A percentile compares a stretch with the other conserved stretches of the same genome.
These are phyloP conservation scores for Mustela nigripes DNA, from an alignment of 2,113 vertebrate species.

Conservation along the genomic window DNA sequence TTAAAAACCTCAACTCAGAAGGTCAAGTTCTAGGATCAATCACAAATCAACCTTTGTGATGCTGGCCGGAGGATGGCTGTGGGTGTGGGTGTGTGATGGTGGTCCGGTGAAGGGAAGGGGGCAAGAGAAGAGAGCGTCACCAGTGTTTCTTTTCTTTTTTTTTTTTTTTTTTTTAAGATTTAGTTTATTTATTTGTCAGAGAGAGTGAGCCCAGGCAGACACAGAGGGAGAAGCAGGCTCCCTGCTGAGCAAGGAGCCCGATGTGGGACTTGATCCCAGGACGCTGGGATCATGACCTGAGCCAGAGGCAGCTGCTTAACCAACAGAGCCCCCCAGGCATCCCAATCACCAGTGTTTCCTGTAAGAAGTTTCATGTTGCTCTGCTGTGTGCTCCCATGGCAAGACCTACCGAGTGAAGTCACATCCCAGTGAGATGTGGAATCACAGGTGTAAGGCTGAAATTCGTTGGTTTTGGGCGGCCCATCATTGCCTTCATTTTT, in stretches of 20 bases:
- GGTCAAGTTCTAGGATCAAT: neutral
- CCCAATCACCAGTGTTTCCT: too few species aligned
- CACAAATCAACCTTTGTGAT: neutral
- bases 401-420: neutral
- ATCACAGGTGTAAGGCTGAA: fast-evolving
- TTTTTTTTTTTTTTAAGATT: too few species aligned
- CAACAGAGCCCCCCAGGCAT: too few species aligned
- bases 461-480: neutral
- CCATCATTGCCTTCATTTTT: neutral
- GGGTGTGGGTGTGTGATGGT: too few species aligned
- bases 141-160: neutral
- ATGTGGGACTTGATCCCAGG: too few species aligned
- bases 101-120: neutral
- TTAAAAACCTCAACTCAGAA: neutral
- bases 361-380: neutral
- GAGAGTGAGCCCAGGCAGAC: too few species aligned
- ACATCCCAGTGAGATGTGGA: neutral
- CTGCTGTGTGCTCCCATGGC: too few species aligned
- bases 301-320: too few species aligned
- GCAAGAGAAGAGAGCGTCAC: fast-evolving
- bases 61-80: neutral
- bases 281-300: too few species aligned
- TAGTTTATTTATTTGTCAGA: too few species aligned
- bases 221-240: too few species aligned
- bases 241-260: too few species aligned